Conservation (phyloP, 2,888 invertebrate genomes). For the Eristalinus aeneus region DNA sequence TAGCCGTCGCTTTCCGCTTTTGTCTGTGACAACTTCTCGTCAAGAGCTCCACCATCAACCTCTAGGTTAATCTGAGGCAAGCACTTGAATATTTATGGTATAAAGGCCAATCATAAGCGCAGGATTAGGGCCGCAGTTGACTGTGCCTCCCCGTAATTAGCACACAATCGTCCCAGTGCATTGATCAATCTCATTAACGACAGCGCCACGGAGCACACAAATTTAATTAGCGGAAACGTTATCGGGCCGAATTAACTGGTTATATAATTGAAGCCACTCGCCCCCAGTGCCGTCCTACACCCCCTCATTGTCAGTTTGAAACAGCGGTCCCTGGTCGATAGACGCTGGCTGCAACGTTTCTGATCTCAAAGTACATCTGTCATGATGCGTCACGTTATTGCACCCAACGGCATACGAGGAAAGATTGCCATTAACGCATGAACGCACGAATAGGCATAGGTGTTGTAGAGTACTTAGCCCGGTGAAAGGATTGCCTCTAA, state of each 20-base stretch:
- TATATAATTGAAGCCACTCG: neutral
- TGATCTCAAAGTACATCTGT: neutral
- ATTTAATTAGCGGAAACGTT: constrained; percentile 12
- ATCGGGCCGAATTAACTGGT: neutral
- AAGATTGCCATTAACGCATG: neutral
- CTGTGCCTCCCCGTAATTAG: neutral
- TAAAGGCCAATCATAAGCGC: neutral
- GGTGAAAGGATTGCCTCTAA: neutral
- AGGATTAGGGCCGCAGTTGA: neutral
- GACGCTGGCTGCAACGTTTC: neutral
- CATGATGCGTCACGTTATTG: neutral
- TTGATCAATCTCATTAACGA: constrained; percentile 8
- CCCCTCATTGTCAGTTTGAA: neutral
- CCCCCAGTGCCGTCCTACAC: neutral
- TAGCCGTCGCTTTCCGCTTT: neutral
- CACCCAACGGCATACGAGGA: neutral
- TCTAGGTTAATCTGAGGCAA: neutral
- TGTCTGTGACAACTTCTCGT: neutral
- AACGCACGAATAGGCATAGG: neutral
- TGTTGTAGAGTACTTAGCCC: neutral
- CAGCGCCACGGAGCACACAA: neutral
- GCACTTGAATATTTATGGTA: neutral
- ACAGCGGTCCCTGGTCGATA: neutral
- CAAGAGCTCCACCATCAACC: neutral
- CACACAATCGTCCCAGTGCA: neutral